These are phyloP conservation scores for Acrobasis repandana DNA, from an alignment of 2,888 invertebrate species.

Conservation along the genomic window DNA sequence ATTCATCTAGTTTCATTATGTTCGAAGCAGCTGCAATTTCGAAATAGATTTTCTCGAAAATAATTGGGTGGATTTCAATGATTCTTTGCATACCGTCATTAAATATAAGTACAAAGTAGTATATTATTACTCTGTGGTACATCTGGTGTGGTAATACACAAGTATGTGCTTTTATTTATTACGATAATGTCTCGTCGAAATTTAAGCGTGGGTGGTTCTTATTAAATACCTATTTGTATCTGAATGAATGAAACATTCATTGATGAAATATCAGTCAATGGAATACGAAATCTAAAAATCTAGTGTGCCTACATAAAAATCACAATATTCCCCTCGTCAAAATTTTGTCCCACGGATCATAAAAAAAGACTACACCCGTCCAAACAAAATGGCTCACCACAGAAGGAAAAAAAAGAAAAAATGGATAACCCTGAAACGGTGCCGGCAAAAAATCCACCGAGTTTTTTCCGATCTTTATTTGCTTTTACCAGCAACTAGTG, in stretches of 20 bases:
- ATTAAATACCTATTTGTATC: background rate
- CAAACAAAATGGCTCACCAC: slow-evolving; percentile 28
- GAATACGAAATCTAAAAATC: background rate
- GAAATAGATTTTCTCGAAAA: too few relatives aligned
- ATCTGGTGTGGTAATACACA: too few relatives aligned
- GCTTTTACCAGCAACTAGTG: slow-evolving; percentile 73
- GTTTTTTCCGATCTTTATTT: slow-evolving; percentile 77
- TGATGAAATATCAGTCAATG: background rate
- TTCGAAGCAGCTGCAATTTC: too few relatives aligned
- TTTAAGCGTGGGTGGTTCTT: too few relatives aligned
- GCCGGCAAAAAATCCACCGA: slow-evolving; percentile 63
- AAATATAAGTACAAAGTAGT: too few relatives aligned
- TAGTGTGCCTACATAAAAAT: slow-evolving; percentile 1
- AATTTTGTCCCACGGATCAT: slow-evolving; percentile 26
- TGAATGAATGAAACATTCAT: background rate
- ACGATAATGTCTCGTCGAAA: too few relatives aligned
- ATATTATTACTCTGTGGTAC: too few relatives aligned
- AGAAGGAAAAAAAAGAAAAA: slow-evolving; percentile 50
- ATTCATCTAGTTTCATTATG: too few relatives aligned
- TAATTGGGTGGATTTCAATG: too few relatives aligned
- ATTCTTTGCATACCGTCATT: too few relatives aligned
- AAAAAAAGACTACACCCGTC: slow-evolving; percentile 20
- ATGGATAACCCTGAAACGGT: slow-evolving; percentile 65
- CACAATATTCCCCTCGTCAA: slow-evolving; percentile 26
- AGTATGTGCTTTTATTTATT: too few relatives aligned